A percentile compares a stretch with the other conserved stretches of the same genome.
Evolutionary conservation across 2,113 vertebrate genomes (phyloP).

Genomic region (Oostethus manadensis): DNA sequence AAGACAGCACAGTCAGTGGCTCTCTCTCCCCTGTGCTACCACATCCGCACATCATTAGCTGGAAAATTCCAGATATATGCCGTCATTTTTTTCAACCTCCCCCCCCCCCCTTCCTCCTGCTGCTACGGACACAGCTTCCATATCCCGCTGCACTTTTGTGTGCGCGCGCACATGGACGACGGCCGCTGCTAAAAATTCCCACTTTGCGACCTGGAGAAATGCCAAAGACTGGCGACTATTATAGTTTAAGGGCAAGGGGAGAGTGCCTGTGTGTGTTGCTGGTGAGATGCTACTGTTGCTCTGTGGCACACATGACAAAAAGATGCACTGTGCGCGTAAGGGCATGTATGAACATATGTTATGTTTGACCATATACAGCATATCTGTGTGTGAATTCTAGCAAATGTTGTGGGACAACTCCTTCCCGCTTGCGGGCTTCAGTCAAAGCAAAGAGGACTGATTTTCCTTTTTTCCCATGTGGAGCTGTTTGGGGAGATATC

Average conservation of each 20-base stretch:
- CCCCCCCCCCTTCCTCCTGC: constrained; percentile 43
- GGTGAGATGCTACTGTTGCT: neutral
- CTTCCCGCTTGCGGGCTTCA: constrained; percentile 48
- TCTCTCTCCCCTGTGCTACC: constrained; percentile 90
- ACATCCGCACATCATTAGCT: constrained; percentile 99
- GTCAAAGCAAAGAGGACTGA: constrained; percentile 56
- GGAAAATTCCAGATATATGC: constrained; percentile 99
- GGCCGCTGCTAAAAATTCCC: constrained; percentile 68
- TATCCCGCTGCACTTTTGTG: constrained; percentile 84
- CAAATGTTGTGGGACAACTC: constrained; percentile 64
- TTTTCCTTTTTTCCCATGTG: constrained; percentile 59
- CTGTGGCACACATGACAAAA: constrained; percentile 68
- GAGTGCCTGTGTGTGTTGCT: neutral
- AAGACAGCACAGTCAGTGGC: constrained; percentile 99
- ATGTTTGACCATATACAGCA: constrained; percentile 28
- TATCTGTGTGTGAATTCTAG: constrained; percentile 63
- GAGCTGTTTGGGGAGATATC: constrained; percentile 69
- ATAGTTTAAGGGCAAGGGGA: neutral
- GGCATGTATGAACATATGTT: constrained; percentile 35
- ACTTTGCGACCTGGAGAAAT: constrained; percentile 71
- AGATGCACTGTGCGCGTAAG: constrained; percentile 66
- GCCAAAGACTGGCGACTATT: constrained; percentile 80
- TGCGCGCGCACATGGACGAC: constrained; percentile 2
- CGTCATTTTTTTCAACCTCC: constrained; percentile 87
- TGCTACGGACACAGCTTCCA: constrained; percentile 85